Percentiles rank a stretch among this genome's conserved stretches.
phyloP scores from a whole-genome alignment of 2,797 vertebrate species.

The Lepilemur ruficaudatus region DNA sequence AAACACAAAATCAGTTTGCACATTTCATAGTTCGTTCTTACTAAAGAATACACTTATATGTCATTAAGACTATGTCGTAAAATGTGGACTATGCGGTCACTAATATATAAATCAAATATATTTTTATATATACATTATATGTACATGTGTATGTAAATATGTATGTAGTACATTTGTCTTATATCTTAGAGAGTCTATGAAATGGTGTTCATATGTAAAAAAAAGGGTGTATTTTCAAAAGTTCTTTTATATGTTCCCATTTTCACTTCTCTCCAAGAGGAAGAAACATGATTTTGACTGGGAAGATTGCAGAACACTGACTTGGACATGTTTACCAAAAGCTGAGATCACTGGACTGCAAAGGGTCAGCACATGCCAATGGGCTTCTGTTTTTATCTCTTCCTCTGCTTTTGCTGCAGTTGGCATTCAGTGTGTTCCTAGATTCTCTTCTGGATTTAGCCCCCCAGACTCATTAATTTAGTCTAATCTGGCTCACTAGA shows the following conservation, averaged over 20 bases:
- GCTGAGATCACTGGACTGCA: neutral
- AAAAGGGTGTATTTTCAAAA: neutral
- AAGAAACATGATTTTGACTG: neutral
- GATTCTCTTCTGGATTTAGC: neutral
- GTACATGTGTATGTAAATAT: neutral
- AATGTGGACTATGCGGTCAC: neutral
- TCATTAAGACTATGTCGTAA: neutral
- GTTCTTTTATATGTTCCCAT: neutral
- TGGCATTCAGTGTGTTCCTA: neutral
- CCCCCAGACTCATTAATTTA: neutral
- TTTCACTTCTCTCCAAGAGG: neutral
- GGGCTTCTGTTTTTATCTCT: neutral
- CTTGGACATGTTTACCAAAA: neutral
- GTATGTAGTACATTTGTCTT: neutral
- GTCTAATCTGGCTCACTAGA: neutral
- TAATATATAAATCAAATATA: neutral
- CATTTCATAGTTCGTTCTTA: neutral
- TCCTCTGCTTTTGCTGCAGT: neutral
- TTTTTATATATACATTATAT: neutral
- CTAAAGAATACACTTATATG: neutral
- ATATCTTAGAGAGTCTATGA: neutral
- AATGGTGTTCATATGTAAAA: neutral
- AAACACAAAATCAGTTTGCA: neutral
- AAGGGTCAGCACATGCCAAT: accelerated
- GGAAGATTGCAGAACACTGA: neutral